Conservation (phyloP, 2,888 invertebrate species). For the Vanessa cardui region DNA sequence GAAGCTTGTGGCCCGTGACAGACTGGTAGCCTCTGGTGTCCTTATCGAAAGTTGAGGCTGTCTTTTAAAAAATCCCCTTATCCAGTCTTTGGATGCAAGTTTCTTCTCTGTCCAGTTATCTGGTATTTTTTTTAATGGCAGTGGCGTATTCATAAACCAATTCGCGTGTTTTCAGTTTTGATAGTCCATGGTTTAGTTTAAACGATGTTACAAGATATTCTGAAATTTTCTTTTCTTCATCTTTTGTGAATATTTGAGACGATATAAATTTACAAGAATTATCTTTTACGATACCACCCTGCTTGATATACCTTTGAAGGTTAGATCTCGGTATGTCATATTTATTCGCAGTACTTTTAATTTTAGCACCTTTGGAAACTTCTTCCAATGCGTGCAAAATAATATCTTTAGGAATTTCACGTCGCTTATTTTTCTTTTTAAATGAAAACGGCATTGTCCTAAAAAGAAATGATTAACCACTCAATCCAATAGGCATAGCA, state of each 20-base stretch:
- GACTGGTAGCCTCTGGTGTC: constrained; percentile 26
- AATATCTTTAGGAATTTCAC: constrained; percentile 32
- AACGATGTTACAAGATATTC: not conserved
- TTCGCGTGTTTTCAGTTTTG: constrained; percentile 36
- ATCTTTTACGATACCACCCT: constrained; percentile 31
- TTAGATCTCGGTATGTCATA: constrained; percentile 34
- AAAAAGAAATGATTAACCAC: constrained; percentile 17
- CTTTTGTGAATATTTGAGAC: not conserved
- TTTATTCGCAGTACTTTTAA: constrained; percentile 26
- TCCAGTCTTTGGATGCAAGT: constrained; percentile 42
- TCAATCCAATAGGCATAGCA: not conserved
- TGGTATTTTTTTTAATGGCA: constrained; percentile 35
- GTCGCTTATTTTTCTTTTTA: constrained; percentile 22
- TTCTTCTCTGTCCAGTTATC: constrained; percentile 40
- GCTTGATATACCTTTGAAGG: constrained; percentile 34
- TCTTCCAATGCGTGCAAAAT: constrained; percentile 29
- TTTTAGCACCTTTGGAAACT: constrained; percentile 23
- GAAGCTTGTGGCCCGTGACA: constrained; percentile 37
- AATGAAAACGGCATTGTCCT: constrained; percentile 33
- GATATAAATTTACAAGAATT: constrained; percentile 19
- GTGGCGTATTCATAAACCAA: constrained; percentile 31
- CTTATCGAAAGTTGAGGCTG: constrained; percentile 40
- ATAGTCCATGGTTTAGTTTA: constrained; percentile 10
- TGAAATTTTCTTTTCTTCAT: not conserved
- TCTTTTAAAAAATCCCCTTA: constrained; percentile 39